Base-by-base conservation (phyloP, 2,888 invertebrate species). In the Amphipoea oculea region DNA sequence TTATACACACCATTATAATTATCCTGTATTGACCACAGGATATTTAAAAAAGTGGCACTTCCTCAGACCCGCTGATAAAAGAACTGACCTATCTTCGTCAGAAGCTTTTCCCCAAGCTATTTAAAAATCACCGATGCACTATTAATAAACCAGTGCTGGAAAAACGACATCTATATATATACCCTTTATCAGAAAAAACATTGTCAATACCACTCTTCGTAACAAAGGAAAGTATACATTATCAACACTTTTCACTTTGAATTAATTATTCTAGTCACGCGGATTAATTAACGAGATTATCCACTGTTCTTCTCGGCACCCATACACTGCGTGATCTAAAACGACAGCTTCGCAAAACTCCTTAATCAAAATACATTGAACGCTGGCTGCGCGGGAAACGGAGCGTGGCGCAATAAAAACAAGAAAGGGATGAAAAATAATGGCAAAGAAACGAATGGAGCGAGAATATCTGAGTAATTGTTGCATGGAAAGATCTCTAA, bases 401-500 rank as follows among this genome's bases (percentile, higher is more conserved):
- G 82, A 84, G 80, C 80, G 82, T 67, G 54, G 62, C 79, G 86
- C 78, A 85, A 88, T 86, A 89, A 89, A 88, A 89, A 89, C 89
- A 89, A 86, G 89, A 88, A 86, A 83, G 81, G 81, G 86, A 86
- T 70, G 82, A 81, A 83, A 84, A 89, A 89, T 88, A 89, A 89
- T 86, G 85, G 86, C 79, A 87, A 88, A 88, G 89, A 88, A 90
- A 85, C 91, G 92, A 92, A 91, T 91, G 91, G 88, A 91, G 92
- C 92, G 90, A 90, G 91, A 92, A 92, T 91, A 91, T 92, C 93
- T 91, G 91, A 89, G 93, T 94, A 94, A 94, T 94, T 94, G 94
- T 94, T 94, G 93, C 93, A 92, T 92, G 92, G 91, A 90, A 87
- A 92, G 92, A 92, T 92, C 92, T 90, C 93, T 94, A 94, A 94